Evolutionary conservation across 2,797 vertebrate species (phyloP), one percentile per base, ranked within the genome.

Genomic region (Epinephelus awoara): DNA sequence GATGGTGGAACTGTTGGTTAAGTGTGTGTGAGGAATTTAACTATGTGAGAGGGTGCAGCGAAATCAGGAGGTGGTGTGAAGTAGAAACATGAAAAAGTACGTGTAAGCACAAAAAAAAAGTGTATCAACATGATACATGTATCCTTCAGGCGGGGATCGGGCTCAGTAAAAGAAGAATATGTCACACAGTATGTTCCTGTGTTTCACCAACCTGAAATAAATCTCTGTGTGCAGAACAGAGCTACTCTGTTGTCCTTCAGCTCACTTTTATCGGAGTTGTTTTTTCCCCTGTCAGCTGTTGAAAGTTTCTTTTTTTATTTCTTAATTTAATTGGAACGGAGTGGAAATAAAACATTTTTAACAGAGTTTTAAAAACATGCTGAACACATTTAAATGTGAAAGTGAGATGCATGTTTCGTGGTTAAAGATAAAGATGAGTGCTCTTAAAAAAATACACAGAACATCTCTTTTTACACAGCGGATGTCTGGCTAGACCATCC

Each of bases 1-100:
- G 82, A 89, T 75, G 79, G 84, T 73, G 69, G 81, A 86, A 86
- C 56, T 87, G 87, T 81, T 86, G 82, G 67, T 88, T 88, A 85
- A 87, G 83, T 82, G 80, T 77, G 82, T 74, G 72, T 81, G 68
- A 86, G 79, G 72, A 77, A 80, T 86, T 78, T 70, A 84, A 87
- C 68, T 66, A 42, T 69, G 67, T 72, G 69, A 86, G 70, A 65
- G 68, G 79, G 59, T 88, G 72, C 63, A 44, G 44, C 1, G 38
- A 73, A 86, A 83, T 85, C 67, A 76, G 63, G 56, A 73, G 46
- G 2, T 42, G 59, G 71, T 66, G 77, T 67, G 69, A 66, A 67
- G 74, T 14, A 65, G 77, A 65, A 59, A 77, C 27, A 73, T 67
- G 57, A 79, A 67, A 78, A 75, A 72, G 62, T 51, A 74, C 68